Evolutionary conservation across 2,888 invertebrate genomes (phyloP).

Genomic region (Syritta pipiens): DNA sequence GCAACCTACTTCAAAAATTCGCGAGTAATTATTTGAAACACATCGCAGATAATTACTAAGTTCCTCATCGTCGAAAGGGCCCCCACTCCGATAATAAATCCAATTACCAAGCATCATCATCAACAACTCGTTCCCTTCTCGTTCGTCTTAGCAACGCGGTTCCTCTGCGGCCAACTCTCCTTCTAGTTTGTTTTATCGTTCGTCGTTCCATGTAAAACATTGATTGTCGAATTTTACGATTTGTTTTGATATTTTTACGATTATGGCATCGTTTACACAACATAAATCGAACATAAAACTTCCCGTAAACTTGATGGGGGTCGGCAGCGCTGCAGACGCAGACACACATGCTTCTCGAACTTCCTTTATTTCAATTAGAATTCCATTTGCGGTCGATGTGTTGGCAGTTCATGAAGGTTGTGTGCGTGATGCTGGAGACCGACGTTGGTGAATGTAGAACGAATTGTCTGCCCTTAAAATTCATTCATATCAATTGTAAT

Average conservation of each 20-base stretch:
- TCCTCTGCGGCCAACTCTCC: constrained; percentile 1
- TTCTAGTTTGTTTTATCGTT: constrained; percentile 43
- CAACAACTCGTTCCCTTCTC: neutral
- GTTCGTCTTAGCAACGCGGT: neutral
- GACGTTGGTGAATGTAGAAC: constrained; percentile 33
- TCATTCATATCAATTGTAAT: constrained; percentile 50
- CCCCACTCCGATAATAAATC: too few relatives aligned
- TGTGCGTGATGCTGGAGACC: constrained; percentile 45
- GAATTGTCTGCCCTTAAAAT: constrained; percentile 34
- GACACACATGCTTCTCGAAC: neutral
- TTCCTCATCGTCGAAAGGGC: too few relatives aligned
- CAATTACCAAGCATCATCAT: neutral
- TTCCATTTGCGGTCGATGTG: constrained; percentile 54
- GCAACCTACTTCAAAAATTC: too few relatives aligned
- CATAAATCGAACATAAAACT: constrained; percentile 80
- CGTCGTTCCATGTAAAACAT: constrained; percentile 68
- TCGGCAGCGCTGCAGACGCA: constrained; percentile 17
- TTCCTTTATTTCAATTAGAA: constrained; percentile 65
- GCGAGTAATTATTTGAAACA: too few relatives aligned
- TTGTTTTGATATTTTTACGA: constrained; percentile 80
- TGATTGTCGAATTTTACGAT: constrained; percentile 79
- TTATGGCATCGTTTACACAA: constrained; percentile 80
- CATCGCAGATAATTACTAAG: too few relatives aligned
- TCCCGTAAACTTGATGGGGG: constrained; percentile 73
- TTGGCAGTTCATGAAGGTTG: constrained; percentile 46